phyloP scores from a whole-genome alignment of 1,140 invertebrate species.

The Acyrthosiphon pisum region DNA sequence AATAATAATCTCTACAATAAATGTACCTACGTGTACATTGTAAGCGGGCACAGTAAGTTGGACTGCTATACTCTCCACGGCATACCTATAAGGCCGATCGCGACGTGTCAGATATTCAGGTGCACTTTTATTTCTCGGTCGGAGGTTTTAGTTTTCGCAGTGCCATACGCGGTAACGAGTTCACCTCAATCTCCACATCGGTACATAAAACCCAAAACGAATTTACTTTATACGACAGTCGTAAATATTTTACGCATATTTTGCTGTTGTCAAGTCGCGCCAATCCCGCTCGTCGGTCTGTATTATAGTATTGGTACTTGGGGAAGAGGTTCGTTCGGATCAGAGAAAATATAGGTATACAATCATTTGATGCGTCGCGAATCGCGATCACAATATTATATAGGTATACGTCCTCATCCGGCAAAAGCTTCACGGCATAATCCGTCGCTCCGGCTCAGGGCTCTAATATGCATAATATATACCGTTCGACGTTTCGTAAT shows the following conservation, averaged over 20 bases:
- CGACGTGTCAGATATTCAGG: background rate
- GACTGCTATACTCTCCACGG: background rate
- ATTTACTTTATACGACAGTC: background rate
- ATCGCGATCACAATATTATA: background rate
- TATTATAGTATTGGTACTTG: background rate
- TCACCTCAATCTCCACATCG: background rate
- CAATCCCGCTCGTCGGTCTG: background rate
- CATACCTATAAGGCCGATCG: background rate
- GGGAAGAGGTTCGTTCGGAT: background rate
- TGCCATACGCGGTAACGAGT: background rate
- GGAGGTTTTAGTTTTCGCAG: background rate
- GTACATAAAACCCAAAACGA: background rate
- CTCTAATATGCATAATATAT: background rate
- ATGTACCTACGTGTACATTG: background rate
- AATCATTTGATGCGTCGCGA: background rate
- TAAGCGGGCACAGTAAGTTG: background rate
- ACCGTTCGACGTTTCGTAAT: background rate
- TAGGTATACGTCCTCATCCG: background rate
- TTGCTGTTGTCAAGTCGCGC: background rate
- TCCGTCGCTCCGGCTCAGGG: background rate
- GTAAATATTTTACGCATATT: slow-evolving; percentile 18
- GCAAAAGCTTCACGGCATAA: background rate
- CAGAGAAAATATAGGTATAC: background rate
- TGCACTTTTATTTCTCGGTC: background rate
- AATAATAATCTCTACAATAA: background rate